A percentile compares a stretch with the other conserved stretches of the same genome.
phyloP scores from a whole-genome alignment of 2,888 invertebrate genomes.

The Drosophila setosimentum region DNA sequence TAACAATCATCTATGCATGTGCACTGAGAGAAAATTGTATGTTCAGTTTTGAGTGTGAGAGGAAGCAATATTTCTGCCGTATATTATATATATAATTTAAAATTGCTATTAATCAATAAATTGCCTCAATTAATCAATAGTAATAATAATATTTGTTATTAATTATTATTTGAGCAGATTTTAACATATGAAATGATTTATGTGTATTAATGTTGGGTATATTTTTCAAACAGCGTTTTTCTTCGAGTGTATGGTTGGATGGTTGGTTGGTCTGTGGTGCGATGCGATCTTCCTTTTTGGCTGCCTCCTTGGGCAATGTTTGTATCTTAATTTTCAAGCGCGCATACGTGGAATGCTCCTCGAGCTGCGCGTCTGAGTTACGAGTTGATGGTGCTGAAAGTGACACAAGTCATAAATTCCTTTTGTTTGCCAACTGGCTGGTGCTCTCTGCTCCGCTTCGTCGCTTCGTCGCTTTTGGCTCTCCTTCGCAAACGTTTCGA shows the following conservation, averaged over 20 bases:
- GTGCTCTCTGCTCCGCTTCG: conserved; percentile 15
- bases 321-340: conserved; percentile 80
- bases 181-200: not conserved
- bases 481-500: conserved; percentile 11
- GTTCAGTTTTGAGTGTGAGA: not conserved
- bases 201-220: not conserved
- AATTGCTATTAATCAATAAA: not conserved
- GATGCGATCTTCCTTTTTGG: conserved; percentile 67
- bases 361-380: conserved; percentile 73
- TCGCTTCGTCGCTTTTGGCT: not conserved
- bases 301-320: conserved; percentile 73
- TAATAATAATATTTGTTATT: not conserved
- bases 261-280: conserved; percentile 15
- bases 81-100: not conserved
- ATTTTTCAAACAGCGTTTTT: not conserved
- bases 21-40: not conserved
- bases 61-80: not conserved
- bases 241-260: conserved; percentile 1
- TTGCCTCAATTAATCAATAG: not conserved
- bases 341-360: conserved; percentile 75
- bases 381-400: conserved; percentile 80
- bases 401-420: conserved; percentile 84
- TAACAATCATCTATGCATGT: conserved; percentile 51
- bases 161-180: too few relatives aligned
- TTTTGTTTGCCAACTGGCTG: conserved; percentile 57